Conservation (phyloP, 2,113 vertebrate species). For the Oncorhynchus gorbuscha region DNA sequence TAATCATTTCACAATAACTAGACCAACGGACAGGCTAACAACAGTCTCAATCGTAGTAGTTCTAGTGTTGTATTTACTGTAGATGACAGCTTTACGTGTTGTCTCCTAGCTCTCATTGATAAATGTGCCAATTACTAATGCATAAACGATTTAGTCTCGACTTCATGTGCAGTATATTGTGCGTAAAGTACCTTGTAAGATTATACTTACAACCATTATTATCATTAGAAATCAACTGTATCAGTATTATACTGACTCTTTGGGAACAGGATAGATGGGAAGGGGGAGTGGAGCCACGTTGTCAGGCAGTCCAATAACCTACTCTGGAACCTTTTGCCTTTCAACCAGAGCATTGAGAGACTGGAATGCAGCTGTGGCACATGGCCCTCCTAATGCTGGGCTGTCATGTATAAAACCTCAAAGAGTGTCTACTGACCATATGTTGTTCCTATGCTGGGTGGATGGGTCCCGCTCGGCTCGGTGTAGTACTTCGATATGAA, state of each 20-base stretch:
- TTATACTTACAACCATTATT: constrained; percentile 66
- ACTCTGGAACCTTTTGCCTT: constrained; percentile 72
- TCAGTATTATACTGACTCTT: constrained; percentile 83
- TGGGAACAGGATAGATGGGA: constrained; percentile 53
- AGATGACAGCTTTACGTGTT: constrained; percentile 77
- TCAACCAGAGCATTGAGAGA: constrained; percentile 48
- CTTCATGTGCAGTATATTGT: constrained; percentile 87
- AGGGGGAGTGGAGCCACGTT: constrained; percentile 55
- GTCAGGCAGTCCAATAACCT: constrained; percentile 47
- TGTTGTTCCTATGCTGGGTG: constrained; percentile 12
- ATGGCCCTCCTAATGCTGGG: constrained; percentile 20
- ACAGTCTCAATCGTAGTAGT: constrained; percentile 71
- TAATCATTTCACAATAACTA: constrained; percentile 75
- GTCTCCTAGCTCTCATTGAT: constrained; percentile 83
- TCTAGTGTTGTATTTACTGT: constrained; percentile 84
- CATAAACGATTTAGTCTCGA: constrained; percentile 82
- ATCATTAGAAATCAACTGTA: constrained; percentile 55
- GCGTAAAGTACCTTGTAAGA: constrained; percentile 87
- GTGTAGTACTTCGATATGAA: constrained; percentile 17
- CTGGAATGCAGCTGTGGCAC: constrained; percentile 62
- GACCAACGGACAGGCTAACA: constrained; percentile 71
- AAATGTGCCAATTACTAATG: constrained; percentile 95
- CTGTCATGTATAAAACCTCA: constrained; percentile 23
- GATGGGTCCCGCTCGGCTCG: constrained; percentile 19
- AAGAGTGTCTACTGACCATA: constrained; percentile 18